Evolutionary conservation across 1,140 invertebrate species (phyloP).

Genomic region (Episyrphus balteatus): DNA sequence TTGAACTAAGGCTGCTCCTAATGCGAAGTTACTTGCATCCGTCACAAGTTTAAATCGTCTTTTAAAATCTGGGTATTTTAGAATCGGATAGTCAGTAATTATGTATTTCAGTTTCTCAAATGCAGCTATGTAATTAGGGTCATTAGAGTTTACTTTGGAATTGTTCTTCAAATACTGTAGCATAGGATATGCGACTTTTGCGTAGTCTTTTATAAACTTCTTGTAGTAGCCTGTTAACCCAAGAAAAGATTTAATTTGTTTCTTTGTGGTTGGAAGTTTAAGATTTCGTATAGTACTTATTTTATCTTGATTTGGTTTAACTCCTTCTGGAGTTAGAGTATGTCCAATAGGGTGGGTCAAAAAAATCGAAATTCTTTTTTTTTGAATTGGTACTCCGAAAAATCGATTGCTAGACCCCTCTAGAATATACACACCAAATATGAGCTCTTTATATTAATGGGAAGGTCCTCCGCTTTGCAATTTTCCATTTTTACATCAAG

Average conservation of each 20-base stretch:
- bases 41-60: conserved; percentile 12
- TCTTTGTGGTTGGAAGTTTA: conserved; percentile 10
- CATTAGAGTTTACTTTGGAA: conserved; percentile 10
- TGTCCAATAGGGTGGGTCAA: too few relatives aligned
- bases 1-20: conserved; percentile 21
- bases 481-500: too few relatives aligned
- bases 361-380: too few relatives aligned
- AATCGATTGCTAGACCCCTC: too few relatives aligned
- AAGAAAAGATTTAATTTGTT: conserved; percentile 15
- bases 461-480: too few relatives aligned
- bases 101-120: conserved; percentile 31
- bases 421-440: too few relatives aligned
- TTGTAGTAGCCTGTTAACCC: conserved; percentile 24
- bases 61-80: conserved; percentile 12
- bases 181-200: conserved; percentile 4
- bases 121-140: conserved; percentile 36
- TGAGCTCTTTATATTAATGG: too few relatives aligned
- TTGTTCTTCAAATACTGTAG: conserved; percentile 7
- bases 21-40: conserved; percentile 16
- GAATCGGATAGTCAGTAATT: conserved; percentile 20
- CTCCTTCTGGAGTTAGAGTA: conserved; percentile 17
- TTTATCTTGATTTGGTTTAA: conserved; percentile 16
- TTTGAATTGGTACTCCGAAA: too few relatives aligned
- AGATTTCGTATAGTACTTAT: conserved; percentile 11
- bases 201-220: conserved; percentile 13